Percentiles rank a stretch among this genome's conserved stretches.
Evolutionary conservation across 2,888 invertebrate species (phyloP).

Genomic region (Agriopis leucophaearia): DNA sequence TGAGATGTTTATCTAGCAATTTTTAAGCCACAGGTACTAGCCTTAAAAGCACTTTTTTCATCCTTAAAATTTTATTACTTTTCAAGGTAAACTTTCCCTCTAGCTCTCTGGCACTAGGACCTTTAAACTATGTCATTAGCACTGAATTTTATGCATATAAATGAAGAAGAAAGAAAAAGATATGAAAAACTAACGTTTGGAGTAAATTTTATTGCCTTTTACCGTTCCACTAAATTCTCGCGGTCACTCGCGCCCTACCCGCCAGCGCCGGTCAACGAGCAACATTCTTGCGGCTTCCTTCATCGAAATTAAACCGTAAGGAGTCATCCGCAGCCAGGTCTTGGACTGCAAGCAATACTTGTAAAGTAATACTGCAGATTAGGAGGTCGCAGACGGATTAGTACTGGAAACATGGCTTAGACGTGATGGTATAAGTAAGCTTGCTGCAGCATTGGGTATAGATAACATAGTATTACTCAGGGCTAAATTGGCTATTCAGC

Average conservation of each 20-base stretch:
- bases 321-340: conserved; percentile 34
- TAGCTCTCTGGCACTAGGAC: too few species aligned
- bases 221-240: conserved; percentile 18
- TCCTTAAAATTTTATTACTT: too few species aligned
- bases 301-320: conserved; percentile 65
- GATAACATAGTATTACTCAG: too few species aligned
- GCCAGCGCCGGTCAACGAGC: conserved; percentile 27
- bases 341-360: conserved; percentile 30
- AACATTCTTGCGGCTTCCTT: conserved; percentile 65
- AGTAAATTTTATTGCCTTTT: not conserved
- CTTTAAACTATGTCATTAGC: too few species aligned
- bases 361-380: conserved; percentile 25
- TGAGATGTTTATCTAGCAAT: too few species aligned
- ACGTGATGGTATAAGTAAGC: not conserved
- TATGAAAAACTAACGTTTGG: not conserved
- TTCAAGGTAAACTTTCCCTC: too few species aligned
- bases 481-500: too few species aligned
- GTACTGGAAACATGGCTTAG: not conserved
- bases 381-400: not conserved
- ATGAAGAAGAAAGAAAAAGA: too few species aligned
- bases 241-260: conserved; percentile 45
- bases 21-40: too few species aligned
- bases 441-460: not conserved
- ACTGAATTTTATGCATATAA: too few species aligned
- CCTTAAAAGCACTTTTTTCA: too few species aligned